These are phyloP conservation scores for Eunapius fragilis DNA, from an alignment of 37 sponge, comb jelly and placozoan genomes.

Conservation along the genomic window DNA sequence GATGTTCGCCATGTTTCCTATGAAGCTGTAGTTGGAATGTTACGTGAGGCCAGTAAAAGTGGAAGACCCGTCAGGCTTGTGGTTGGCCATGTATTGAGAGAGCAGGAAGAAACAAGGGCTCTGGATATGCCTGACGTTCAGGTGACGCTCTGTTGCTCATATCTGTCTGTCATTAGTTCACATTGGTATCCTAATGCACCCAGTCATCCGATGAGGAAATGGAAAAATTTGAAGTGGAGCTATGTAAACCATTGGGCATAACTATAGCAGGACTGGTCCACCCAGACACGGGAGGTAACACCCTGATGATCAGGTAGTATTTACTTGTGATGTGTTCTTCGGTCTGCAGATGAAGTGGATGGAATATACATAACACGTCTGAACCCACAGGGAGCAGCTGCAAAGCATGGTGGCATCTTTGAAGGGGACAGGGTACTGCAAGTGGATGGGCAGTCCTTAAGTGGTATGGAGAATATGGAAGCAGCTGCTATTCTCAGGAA, in stretches of 20 bases:
- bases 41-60: constrained; percentile 18
- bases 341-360: constrained; percentile 46
- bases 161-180: no score
- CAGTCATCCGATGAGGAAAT: constrained; percentile 60
- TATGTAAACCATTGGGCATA: constrained; percentile 70
- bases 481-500: constrained; percentile 74
- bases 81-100: not conserved
- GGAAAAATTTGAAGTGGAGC: constrained; percentile 68
- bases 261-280: constrained; percentile 78
- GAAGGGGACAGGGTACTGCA: constrained; percentile 65
- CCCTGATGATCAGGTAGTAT: not conserved
- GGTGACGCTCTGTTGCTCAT: no score
- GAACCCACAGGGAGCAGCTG: constrained; percentile 66
- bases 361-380: constrained; percentile 71
- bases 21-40: constrained; percentile 40
- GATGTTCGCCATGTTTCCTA: constrained; percentile 43
- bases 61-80: constrained; percentile 54
- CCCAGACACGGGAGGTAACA: constrained; percentile 46
- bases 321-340: not conserved
- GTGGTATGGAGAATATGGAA: constrained; percentile 70
- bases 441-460: constrained; percentile 59
- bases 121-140: not conserved
- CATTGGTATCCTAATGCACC: not conserved
- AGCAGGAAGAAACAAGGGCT: not conserved
- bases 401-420: constrained; percentile 38